Base-by-base conservation (phyloP, 2,113 vertebrate genomes). In the Xiphophorus couchianus region DNA sequence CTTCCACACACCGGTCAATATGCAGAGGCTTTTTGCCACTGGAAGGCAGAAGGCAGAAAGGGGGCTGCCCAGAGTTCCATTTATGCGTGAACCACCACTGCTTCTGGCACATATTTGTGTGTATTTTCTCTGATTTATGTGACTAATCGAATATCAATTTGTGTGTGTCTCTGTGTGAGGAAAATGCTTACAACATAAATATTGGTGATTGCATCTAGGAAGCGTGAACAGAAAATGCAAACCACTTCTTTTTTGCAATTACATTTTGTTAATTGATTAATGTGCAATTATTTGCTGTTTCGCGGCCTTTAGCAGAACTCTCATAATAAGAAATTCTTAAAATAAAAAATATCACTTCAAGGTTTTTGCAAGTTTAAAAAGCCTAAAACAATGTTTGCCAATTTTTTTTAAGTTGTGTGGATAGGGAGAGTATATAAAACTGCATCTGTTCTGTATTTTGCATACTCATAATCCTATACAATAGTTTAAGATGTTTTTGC, bases 261-360 rank as follows among this genome's bases (percentile, higher is more conserved):
- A 74, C 60, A 69, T 69, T 90, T 78, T 27, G 27, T 62, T 42
- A 69, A 75, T 71, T 87, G 89, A 87, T 87, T 81, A 78, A 86
- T 88, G 79, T 62, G 42, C 68, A 84, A 82, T 78, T 17, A 27
- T 68, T 81, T 70, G 62, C 17, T 74, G 37, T 68, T 68, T 9
- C 54, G 19, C 8, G 44, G 73, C 31, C 60, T 61, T 71, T 25
- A 62, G 66, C 75, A 61, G 62, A 74, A 65, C 63, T 78, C 30
- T 19, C 27, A 19, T 9, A 13, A 51, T 15, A 66, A 30, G 4
- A 69, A 54, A 33, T 48, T 30, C 67, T 30, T 25, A 25, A 31
- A 48, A 68, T 30, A 19, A 11, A 48, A 44, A 68, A 48, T 48
- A 25, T 19, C 51, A 3, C 54, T 11, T 37, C 11, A 3, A 37